Base-by-base conservation (phyloP, 2,113 vertebrate genomes). In the Pangasianodon hypophthalmus region DNA sequence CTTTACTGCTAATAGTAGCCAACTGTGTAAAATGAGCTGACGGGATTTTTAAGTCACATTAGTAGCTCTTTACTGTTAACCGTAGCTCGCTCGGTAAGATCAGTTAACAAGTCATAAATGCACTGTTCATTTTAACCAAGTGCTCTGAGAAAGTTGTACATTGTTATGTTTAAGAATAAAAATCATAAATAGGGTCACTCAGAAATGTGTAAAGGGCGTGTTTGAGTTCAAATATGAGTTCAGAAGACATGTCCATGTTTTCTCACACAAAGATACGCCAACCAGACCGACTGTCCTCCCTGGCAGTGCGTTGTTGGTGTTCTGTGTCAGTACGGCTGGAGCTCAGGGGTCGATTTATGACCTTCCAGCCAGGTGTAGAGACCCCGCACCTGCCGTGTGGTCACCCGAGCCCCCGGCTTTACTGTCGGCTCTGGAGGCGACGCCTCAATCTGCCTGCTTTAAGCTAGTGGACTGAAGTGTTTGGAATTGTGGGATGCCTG, bases 311-410 rank as follows among this genome's bases (percentile, higher is more conserved):
- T 91, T 94, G 89, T 96, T 94, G 95, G 95, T 95, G 95, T 95
- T 95, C 95, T 88, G 37, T 88, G 80, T 93, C 91, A 71, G 89
- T 89, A 90, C 88, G 86, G 91, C 88, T 91, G 93, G 91, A 92
- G 86, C 90, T 90, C 83, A 0, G 5, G 84, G 88, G 90, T 88
- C 91, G 92, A 94, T 94, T 95, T 94, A 95, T 93, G 89, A 90
- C 90, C 88, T 32, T 6, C 69, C 90, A 82, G 92, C 92, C 93
- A 92, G 90, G 93, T 87, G 87, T 91, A 91, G 92, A 93, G 91
- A 88, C 92, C 92, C 92, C 88, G 93, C 96, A 96, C 96, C 96
- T 96, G 96, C 96, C 91, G 91, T 58, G 0, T 90, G 18, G 95
- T 95, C 96, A 96, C 94, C 93, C 91, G 91, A 95, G 90, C 92